Evolutionary conservation across 1,140 invertebrate genomes (phyloP).

Genomic region (Drosophila nannoptera): DNA sequence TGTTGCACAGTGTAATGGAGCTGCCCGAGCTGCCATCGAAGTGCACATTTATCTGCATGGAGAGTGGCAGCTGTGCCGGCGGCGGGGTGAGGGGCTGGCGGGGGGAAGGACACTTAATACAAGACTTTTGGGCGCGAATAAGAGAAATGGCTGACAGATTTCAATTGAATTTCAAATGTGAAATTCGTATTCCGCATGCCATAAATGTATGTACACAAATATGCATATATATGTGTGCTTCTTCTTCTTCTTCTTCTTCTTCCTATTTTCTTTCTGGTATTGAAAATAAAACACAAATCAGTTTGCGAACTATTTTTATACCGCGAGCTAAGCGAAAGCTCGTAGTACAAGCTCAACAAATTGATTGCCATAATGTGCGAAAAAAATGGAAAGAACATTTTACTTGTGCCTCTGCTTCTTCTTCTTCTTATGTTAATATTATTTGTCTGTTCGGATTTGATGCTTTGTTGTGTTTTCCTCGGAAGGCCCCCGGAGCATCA

Average conservation of each 20-base stretch:
- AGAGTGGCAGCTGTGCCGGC: not conserved
- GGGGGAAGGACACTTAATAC: constrained; percentile 14
- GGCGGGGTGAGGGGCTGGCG: not conserved
- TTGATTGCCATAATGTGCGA: constrained; percentile 67
- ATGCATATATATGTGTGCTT: too few relatives aligned
- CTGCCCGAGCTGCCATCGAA: constrained; percentile 22
- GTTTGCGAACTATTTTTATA: constrained; percentile 73
- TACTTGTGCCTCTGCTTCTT: constrained; percentile 17
- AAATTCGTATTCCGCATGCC: constrained; percentile 13
- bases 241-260: constrained; percentile 2
- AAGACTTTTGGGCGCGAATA: constrained; percentile 32
- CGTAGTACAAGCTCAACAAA: constrained; percentile 59
- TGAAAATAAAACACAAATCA: constrained; percentile 58
- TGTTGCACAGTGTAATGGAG: constrained; percentile 6
- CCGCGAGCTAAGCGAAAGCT: constrained; percentile 28
- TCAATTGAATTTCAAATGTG: constrained; percentile 61
- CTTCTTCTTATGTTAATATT: not conserved
- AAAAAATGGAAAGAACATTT: constrained; percentile 64
- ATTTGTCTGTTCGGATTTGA: not conserved
- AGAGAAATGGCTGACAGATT: constrained; percentile 69
- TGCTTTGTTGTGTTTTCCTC: not conserved
- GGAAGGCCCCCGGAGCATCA: not conserved
- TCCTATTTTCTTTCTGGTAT: constrained; percentile 25
- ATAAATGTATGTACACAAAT: constrained; percentile 1
- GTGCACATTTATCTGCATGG: not conserved